A percentile compares a stretch with the other conserved stretches of the same genome.
phyloP scores from a whole-genome alignment of 1,140 invertebrate genomes.

The Nomia melanderi region DNA sequence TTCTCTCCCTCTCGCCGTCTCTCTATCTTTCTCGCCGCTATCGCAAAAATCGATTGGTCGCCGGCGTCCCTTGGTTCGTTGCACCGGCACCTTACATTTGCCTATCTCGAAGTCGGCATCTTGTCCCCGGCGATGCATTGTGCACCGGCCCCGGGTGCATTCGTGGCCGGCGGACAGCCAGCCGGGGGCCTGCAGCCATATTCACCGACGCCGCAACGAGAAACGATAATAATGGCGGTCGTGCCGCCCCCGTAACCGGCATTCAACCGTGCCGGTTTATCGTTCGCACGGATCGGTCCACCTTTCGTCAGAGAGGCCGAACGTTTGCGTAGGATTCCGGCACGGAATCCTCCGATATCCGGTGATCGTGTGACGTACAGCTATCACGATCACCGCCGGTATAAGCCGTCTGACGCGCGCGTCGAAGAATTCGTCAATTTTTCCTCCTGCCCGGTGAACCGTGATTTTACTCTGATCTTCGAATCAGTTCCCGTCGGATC shows the following conservation, averaged over 20 bases:
- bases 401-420: not conserved
- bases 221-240: slow-evolving; percentile 47
- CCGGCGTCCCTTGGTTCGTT: slow-evolving; percentile 42
- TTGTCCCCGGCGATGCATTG: slow-evolving; percentile 47
- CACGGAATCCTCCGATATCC: slow-evolving; percentile 22
- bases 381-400: no score
- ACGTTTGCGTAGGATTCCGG: slow-evolving; percentile 45
- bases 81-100: slow-evolving; percentile 50
- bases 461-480: no score
- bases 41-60: slow-evolving; percentile 41
- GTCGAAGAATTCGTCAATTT: not conserved
- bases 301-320: slow-evolving; percentile 37
- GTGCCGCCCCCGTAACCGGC: slow-evolving; percentile 40
- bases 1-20: not conserved
- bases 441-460: no score
- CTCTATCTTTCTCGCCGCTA: not conserved
- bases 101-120: slow-evolving; percentile 50
- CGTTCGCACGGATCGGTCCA: slow-evolving; percentile 24
- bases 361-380: slow-evolving; percentile 1
- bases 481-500: no score
- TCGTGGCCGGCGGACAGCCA: slow-evolving; percentile 35
- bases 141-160: slow-evolving; percentile 40
- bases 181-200: slow-evolving; percentile 31
- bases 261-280: slow-evolving; percentile 43
- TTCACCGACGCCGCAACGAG: slow-evolving; percentile 36